These are phyloP conservation scores for Pleuronectes platessa DNA, from an alignment of 2,113 vertebrate species.

Conservation along the genomic window DNA sequence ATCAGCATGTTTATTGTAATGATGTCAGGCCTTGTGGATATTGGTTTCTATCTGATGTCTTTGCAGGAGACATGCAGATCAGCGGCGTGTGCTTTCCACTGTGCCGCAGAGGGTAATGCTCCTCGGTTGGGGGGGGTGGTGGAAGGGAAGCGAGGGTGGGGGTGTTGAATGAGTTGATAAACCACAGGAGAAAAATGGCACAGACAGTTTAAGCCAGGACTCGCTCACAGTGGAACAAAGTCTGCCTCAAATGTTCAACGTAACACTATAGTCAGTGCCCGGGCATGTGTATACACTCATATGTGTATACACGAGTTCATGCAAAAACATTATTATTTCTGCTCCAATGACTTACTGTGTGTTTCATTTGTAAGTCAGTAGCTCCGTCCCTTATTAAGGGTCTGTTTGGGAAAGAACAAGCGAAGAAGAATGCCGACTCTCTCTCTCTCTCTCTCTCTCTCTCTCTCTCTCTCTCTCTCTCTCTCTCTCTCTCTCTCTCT, in stretches of 20 bases:
- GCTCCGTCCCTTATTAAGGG: slow-evolving; percentile 61
- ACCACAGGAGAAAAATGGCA: slow-evolving; percentile 72
- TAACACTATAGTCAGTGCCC: slow-evolving; percentile 66
- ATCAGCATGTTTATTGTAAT: slow-evolving; percentile 50
- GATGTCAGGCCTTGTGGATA: slow-evolving; percentile 55
- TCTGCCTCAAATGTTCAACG: slow-evolving; percentile 64
- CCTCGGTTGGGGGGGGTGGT: slow-evolving; percentile 2
- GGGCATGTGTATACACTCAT: slow-evolving; percentile 6
- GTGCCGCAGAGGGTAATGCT: slow-evolving; percentile 50
- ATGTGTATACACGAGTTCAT: slow-evolving; percentile 30
- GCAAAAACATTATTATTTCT: slow-evolving; percentile 49
- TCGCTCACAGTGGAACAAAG: slow-evolving; percentile 75
- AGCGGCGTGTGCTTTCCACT: slow-evolving; percentile 70
- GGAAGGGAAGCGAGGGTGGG: background rate
- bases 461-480: background rate
- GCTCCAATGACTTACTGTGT: slow-evolving; percentile 65
- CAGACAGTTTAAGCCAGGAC: slow-evolving; percentile 54
- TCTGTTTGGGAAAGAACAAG: slow-evolving; percentile 72
- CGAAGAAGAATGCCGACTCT: slow-evolving; percentile 58
- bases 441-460: slow-evolving; percentile 36
- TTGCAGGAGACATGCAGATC: slow-evolving; percentile 58
- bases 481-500: slow-evolving; percentile 32
- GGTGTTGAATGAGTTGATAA: slow-evolving; percentile 69
- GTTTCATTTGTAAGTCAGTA: slow-evolving; percentile 74
- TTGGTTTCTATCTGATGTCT: slow-evolving; percentile 55